phyloP scores from a whole-genome alignment of 2,888 invertebrate genomes.

The Steinernema hermaphroditum region DNA sequence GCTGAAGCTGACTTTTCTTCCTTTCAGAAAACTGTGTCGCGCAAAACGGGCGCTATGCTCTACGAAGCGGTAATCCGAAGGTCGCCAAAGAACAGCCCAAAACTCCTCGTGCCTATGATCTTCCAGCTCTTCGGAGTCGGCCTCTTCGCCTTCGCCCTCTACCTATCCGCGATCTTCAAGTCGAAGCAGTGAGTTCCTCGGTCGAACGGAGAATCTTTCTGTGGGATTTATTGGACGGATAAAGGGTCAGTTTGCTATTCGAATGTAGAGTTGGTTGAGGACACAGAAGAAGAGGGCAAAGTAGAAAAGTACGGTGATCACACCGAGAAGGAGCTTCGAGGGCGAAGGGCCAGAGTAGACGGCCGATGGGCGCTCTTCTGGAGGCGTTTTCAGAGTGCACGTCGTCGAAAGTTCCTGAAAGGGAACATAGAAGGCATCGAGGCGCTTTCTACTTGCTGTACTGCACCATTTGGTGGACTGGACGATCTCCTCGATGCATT shows the following conservation, averaged over 20 bases:
- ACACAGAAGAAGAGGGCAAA: too few relatives aligned
- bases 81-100: neutral
- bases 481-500: neutral
- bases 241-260: too few relatives aligned
- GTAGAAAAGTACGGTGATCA: too few relatives aligned
- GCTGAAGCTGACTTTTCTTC: neutral
- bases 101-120: neutral
- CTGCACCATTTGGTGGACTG: neutral
- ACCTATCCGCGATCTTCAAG: neutral
- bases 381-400: too few relatives aligned
- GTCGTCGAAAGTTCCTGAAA: too few relatives aligned
- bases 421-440: too few relatives aligned
- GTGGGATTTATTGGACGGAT: too few relatives aligned
- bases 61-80: neutral
- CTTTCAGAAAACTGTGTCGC: neutral
- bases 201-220: too few relatives aligned
- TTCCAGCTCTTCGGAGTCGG: neutral
- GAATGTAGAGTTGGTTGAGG: too few relatives aligned
- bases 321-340: too few relatives aligned
- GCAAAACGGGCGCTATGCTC: neutral
- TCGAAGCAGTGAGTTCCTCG: neutral
- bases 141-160: neutral
- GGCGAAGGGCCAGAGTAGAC: too few relatives aligned
- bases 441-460: neutral
- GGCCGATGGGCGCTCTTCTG: too few relatives aligned